These are phyloP conservation scores for Melanostoma mellinum DNA, from an alignment of 2,888 invertebrate genomes.

Conservation along the genomic window DNA sequence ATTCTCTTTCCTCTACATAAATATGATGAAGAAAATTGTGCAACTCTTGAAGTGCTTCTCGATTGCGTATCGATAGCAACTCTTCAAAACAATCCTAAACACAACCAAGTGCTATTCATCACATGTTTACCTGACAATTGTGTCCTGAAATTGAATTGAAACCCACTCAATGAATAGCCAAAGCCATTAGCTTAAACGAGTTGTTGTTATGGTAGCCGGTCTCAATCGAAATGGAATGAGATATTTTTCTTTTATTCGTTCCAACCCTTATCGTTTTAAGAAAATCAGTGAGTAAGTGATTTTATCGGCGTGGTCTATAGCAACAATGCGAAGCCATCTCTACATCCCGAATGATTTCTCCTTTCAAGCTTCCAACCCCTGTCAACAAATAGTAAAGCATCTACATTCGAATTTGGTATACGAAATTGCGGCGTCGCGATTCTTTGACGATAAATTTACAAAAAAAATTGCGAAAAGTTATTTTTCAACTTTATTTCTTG, in stretches of 20 bases:
- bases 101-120: constrained; percentile 55
- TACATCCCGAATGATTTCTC: constrained; percentile 19
- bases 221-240: constrained; percentile 13
- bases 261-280: constrained; percentile 56
- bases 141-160: constrained; percentile 74
- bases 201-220: constrained; percentile 75
- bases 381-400: constrained; percentile 41
- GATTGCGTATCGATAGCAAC: constrained; percentile 65
- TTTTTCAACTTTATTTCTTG: constrained; percentile 51
- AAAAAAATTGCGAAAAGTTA: constrained; percentile 36
- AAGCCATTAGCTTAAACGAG: constrained; percentile 74
- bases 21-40: constrained; percentile 23
- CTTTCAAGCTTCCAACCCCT: constrained; percentile 44
- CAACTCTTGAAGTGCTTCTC: constrained; percentile 61
- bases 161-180: constrained; percentile 74
- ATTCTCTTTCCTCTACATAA: neutral
- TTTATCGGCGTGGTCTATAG: constrained; percentile 64
- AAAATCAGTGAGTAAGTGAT: constrained; percentile 65
- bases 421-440: constrained; percentile 70
- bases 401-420: constrained; percentile 26
- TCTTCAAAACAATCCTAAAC: constrained; percentile 22
- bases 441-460: constrained; percentile 64
- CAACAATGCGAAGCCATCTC: constrained; percentile 62
- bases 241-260: constrained; percentile 28
- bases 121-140: constrained; percentile 72